These are phyloP conservation scores for Scrobipalpa atriplicella DNA, from an alignment of 2,888 invertebrate genomes.

Conservation along the genomic window DNA sequence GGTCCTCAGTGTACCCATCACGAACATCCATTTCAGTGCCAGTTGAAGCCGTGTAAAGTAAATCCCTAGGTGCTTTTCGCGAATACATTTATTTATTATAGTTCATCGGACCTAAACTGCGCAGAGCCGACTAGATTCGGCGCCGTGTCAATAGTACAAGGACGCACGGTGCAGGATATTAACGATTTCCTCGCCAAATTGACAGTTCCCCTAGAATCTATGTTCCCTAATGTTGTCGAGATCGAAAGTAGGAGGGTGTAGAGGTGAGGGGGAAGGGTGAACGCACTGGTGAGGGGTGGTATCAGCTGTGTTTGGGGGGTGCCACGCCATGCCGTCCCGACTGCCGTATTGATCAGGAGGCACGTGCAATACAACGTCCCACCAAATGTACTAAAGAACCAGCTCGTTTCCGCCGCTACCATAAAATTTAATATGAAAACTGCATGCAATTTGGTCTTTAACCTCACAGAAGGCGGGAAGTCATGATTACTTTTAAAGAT, in stretches of 20 bases:
- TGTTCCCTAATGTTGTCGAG: slow-evolving; percentile 43
- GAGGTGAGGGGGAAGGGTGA: slow-evolving; percentile 64
- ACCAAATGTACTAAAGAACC: slow-evolving; percentile 35
- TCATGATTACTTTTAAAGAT: slow-evolving; percentile 6
- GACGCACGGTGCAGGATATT: slow-evolving; percentile 33
- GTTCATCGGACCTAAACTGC: slow-evolving; percentile 8
- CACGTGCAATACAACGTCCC: slow-evolving; percentile 66
- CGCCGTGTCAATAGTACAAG: slow-evolving; percentile 28
- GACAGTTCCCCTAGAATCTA: slow-evolving; percentile 39
- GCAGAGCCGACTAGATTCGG: slow-evolving; percentile 34
- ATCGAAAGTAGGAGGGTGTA: slow-evolving; percentile 62
- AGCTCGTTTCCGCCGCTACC: slow-evolving; percentile 40
- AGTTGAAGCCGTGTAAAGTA: not conserved
- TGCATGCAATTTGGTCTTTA: slow-evolving; percentile 25
- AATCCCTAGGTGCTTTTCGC: slow-evolving; percentile 55
- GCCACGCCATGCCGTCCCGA: slow-evolving; percentile 78
- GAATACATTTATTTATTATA: slow-evolving; percentile 56
- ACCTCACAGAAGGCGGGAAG: not conserved
- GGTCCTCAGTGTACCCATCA: slow-evolving; percentile 67
- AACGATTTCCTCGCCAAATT: slow-evolving; percentile 43
- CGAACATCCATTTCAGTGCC: slow-evolving; percentile 38
- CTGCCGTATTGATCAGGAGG: slow-evolving; percentile 77
- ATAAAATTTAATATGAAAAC: slow-evolving; percentile 27
- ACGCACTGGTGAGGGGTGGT: slow-evolving; percentile 64
- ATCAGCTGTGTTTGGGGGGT: slow-evolving; percentile 80